Evolutionary conservation across 2,797 vertebrate genomes (phyloP).

Genomic region (Telmatherina bonti): DNA sequence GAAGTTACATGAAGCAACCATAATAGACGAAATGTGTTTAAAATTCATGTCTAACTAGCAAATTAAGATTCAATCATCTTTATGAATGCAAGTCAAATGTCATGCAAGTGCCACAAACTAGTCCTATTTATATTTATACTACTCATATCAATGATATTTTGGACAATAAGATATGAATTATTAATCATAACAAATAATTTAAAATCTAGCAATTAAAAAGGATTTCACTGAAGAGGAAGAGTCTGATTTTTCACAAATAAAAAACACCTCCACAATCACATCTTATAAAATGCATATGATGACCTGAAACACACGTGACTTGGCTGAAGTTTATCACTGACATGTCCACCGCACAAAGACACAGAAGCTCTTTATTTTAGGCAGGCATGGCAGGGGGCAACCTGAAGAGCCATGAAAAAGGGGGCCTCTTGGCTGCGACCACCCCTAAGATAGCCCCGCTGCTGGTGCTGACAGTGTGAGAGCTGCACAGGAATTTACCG

Average conservation of each 20-base stretch:
- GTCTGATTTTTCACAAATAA: background rate
- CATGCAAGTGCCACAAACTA: no score
- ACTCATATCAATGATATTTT: background rate
- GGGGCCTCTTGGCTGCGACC: slow-evolving; percentile 70
- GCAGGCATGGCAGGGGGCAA: slow-evolving; percentile 58
- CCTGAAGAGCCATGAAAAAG: slow-evolving; percentile 65
- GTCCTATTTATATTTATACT: no score
- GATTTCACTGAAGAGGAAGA: background rate
- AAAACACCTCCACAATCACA: background rate
- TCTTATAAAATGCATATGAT: slow-evolving; percentile 22
- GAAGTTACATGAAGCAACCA: no score
- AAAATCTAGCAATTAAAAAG: background rate
- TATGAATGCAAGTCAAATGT: no score
- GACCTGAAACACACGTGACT: slow-evolving; percentile 55
- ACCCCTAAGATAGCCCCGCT: slow-evolving; percentile 69
- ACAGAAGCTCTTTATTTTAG: slow-evolving; percentile 76
- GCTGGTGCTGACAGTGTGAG: slow-evolving; percentile 67
- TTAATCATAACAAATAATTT: background rate
- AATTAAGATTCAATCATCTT: no score
- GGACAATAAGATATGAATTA: background rate
- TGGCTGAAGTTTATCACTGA: slow-evolving; percentile 52
- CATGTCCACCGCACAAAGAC: slow-evolving; percentile 66
- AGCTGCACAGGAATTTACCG: slow-evolving; percentile 76
- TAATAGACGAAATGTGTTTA: no score
- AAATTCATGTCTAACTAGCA: no score